Percentiles rank a stretch among this genome's conserved stretches.
These are phyloP conservation scores for Colistium nudipinnis DNA, from an alignment of 2,113 vertebrate species.

Conservation along the genomic window DNA sequence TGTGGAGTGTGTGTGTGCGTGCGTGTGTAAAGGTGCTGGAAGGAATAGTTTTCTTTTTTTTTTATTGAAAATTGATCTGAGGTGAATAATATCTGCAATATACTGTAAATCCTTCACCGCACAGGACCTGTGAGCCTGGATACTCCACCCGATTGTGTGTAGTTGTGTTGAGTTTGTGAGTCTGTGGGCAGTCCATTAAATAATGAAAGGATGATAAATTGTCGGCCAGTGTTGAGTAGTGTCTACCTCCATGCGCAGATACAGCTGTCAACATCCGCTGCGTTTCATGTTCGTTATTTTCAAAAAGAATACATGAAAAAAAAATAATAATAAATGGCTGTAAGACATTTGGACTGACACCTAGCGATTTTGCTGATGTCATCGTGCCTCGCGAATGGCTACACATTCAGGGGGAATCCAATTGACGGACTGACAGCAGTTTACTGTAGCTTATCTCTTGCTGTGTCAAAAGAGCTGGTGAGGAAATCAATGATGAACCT, in stretches of 20 bases:
- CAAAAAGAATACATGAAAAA: background rate
- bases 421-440: background rate
- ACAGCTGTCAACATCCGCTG: too few relatives aligned
- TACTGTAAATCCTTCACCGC: constrained; percentile 14
- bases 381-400: background rate
- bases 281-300: too few relatives aligned
- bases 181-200: too few relatives aligned
- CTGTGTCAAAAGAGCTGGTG: background rate
- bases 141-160: too few relatives aligned
- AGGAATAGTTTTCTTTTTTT: constrained; percentile 17
- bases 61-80: constrained; percentile 64
- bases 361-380: background rate
- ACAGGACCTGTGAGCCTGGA: constrained; percentile 27
- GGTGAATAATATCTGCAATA: constrained; percentile 48
- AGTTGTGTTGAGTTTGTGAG: too few relatives aligned
- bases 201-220: too few relatives aligned
- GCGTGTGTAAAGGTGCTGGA: constrained; percentile 2
- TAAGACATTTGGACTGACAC: background rate
- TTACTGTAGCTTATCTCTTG: background rate
- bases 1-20: constrained; percentile 25
- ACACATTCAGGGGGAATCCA: background rate
- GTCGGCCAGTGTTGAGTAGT: too few relatives aligned
- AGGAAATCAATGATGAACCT: background rate
- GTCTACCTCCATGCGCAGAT: too few relatives aligned
- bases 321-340: background rate